Percentiles rank a stretch among this genome's conserved stretches.
These are phyloP conservation scores for Brachyhypopomus occidentalis DNA, from an alignment of 2,113 vertebrate genomes.

Conservation along the genomic window DNA sequence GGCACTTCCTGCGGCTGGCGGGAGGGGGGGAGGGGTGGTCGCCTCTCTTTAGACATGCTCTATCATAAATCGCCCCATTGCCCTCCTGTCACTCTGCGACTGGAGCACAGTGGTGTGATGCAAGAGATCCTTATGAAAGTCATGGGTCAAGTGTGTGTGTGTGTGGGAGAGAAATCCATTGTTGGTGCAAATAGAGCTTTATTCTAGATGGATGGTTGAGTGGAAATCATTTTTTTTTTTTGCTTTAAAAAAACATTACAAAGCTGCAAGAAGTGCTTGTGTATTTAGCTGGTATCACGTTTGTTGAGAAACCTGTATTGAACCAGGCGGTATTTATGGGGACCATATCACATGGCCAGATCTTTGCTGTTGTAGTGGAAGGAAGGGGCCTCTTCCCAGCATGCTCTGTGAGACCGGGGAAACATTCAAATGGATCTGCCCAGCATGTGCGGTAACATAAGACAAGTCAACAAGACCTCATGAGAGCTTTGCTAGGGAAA, in stretches of 20 bases:
- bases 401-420: neutral
- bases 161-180: constrained; percentile 3
- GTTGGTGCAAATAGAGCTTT: neutral
- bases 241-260: too few species aligned
- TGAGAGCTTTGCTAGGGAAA: neutral
- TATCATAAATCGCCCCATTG: too few species aligned
- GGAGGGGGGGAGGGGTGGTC: neutral
- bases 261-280: neutral
- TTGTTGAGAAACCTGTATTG: neutral
- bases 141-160: neutral
- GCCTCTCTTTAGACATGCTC: constrained; percentile 9
- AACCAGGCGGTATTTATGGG: neutral
- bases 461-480: neutral
- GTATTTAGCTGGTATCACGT: neutral
- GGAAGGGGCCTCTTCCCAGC: neutral
- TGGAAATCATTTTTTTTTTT: neutral
- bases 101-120: constrained; percentile 1
- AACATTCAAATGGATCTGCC: neutral
- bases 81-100: neutral
- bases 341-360: neutral
- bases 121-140: neutral
- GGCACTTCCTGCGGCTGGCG: neutral
- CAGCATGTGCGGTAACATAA: neutral
- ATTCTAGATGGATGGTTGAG: neutral
- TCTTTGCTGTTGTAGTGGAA: neutral